Base-by-base conservation (phyloP, 2,888 invertebrate species). In the Dryadula phaetusa region DNA sequence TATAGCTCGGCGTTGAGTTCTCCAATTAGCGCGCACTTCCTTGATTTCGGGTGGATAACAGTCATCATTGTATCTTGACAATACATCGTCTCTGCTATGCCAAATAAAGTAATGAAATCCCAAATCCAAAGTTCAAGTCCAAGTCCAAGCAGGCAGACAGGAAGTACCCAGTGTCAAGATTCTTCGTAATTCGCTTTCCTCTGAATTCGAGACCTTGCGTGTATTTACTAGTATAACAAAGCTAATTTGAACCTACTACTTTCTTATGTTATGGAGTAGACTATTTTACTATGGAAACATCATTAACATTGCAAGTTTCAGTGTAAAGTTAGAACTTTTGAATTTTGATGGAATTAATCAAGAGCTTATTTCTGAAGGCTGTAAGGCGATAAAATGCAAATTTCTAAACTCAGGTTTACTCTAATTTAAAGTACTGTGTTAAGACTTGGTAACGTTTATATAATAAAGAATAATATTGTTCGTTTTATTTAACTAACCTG, bases 331-430 rank as follows among this genome's bases (percentile, higher is more conserved):
- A 5, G 14, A 40, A 56, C 40, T 56, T 56, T 40, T 40, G 56
- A 56, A 56, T 56, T 53, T 54, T 34, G 54, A 54, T 64, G 34
- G 37, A 22, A 54, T 64, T 64, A 54, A 64, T 46, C 56, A 56
- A 64, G 46, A 64, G 56, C 64, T 46, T 64, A 47, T 64, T 40
- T 40, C 56, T 40, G 22, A 40, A 22, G 56, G 40, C 40, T 56
- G n/a, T 56, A 40, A 56, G 37, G 40, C 37, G 40, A 22, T 56
- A 40, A 56, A 56, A 56, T 56, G 56, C 40, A 56, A 56, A 56
- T 56, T 40, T 56, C 56, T 25, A 56, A 56, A 56, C 25, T 56
- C 40, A 56, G 56, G 40, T 56, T 56, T 56, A 56, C 37, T 40
- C 40, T 56, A 40, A 40, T 25, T 56, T 40, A 25, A 56, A 56